Evolutionary conservation across 2,797 vertebrate species (phyloP), one percentile per base, ranked within the genome.

Genomic region (Poeciliopsis turneri): DNA sequence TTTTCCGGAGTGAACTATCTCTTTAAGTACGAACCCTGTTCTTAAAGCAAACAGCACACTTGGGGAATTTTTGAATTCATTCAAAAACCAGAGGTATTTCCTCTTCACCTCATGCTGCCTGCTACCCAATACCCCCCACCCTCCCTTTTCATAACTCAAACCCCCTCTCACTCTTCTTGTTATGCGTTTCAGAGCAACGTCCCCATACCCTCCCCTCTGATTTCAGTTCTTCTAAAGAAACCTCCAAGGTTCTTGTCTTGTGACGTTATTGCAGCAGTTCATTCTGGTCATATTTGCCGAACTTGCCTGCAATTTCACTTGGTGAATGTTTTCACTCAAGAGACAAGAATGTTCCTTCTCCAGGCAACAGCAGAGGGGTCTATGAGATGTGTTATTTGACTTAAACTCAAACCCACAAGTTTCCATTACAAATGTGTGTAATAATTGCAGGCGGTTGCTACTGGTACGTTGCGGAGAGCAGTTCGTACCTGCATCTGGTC

Each of bases 401-500:
- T 85, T 68, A 83, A 78, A 79, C 68, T 78, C 43, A 82, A 92
- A 91, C 77, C 90, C 86, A 79, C 89, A 91, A 88, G 77, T 91
- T 91, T 93, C 91, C 89, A 91, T 89, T 87, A 86, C 87, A 16
- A 83, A 82, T 71, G 61, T 89, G 86, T 88, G 86, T 81, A 85
- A 78, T 85, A 88, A 88, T 77, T 76, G 84, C 57, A 70, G 33
- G 49, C 84, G 13, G 74, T 39, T 70, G 25, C 25, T 15, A 45
- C 74, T 69, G 74, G 83, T 36, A 78, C n/a, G 59, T 61, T 57
- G 30, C 0, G 7, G 81, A 59, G 55, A 72, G 28, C 11, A 39
- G 47, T 78, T 46, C 87, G 86, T 88, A 98, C 98, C 97, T 98
- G 98, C 94, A 98, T 99, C 92, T 99, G 98, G n/a, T 97, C 97